Base-by-base conservation (phyloP, 2,113 vertebrate genomes). In the Pundamilia nyererei region DNA sequence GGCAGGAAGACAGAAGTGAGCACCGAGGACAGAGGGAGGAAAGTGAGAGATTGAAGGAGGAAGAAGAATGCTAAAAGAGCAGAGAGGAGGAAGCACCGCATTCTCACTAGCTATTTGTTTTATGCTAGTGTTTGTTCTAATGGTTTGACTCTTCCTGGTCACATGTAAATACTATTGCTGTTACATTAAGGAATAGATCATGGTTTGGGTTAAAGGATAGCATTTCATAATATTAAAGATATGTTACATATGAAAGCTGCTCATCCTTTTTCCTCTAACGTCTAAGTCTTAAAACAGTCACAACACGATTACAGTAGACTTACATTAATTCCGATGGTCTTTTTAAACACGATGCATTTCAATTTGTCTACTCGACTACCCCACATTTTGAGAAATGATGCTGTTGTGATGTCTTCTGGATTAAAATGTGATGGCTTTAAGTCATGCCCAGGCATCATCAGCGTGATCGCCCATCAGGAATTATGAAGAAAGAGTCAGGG, bases 361-460 rank as follows among this genome's bases (percentile, higher is more conserved):
- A 26, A 29, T 72, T 72, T 24, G 1, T 17, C 40, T 29, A 1
- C 21, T 47, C 3, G 3, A 0, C 8, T 45, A 24, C 21, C 13
- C 13, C 40, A 42, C 14, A 72, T 72, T 45, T 0, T 29, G 40
- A 21, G 38, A 0, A 42, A 15, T 70, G 0, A 42, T 4, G 3
- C 12, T 40, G 35, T 15, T 42, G 65, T 42, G 40, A 24, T 75
- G 14, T 17, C 24, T 47, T 17, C 21, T 75, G 14, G 14, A 49
- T 49, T 75, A 5, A 19, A 75, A 49, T 26, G 2, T 49, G 24
- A 47, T 49, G 24, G 24, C 4, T 49, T 77, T 0, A 29, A 47
- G 70, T 75, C 15, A 3, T 77, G 14, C 15, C 0, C 42, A 11
- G 4, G 68, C 24, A 49, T 77, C 14, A 29, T 49, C 10, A 65